Conservation (phyloP, 2,797 vertebrate genomes). For the Champsocephalus gunnari region DNA sequence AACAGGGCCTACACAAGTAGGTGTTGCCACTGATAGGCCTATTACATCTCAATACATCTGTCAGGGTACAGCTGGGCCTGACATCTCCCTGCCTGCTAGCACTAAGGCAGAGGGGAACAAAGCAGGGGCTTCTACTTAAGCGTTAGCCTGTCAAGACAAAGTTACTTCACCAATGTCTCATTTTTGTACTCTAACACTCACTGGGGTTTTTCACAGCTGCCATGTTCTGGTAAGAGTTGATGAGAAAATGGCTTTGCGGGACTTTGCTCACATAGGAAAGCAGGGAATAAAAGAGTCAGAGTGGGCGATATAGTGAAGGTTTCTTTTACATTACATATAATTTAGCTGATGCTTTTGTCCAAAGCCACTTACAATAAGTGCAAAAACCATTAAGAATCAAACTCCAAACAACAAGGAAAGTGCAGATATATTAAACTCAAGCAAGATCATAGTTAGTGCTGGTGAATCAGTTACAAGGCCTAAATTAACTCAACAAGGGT, state of each 20-base stretch:
- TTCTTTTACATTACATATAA: background rate
- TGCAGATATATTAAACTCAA: too few relatives aligned
- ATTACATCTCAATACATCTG: constrained; percentile 63
- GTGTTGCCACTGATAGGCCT: constrained; percentile 52
- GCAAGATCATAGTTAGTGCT: too few relatives aligned
- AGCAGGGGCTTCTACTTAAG: constrained; percentile 36
- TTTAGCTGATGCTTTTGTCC: too few relatives aligned
- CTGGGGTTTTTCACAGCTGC: background rate
- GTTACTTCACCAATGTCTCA: constrained; percentile 26
- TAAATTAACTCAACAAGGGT: too few relatives aligned
- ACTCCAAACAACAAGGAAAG: too few relatives aligned
- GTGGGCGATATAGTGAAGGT: background rate
- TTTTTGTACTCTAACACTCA: constrained; percentile 30
- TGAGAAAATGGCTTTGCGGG: constrained; percentile 16
- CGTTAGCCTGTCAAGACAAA: constrained; percentile 50
- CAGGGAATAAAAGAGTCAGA: background rate
- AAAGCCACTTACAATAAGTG: too few relatives aligned
- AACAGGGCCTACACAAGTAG: constrained; percentile 41
- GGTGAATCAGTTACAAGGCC: too few relatives aligned
- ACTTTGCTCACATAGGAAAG: background rate
- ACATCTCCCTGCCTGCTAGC: constrained; percentile 23
- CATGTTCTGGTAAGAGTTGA: constrained; percentile 26
- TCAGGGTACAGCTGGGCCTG: constrained; percentile 46
- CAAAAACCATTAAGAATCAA: too few relatives aligned
- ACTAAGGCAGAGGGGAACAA: constrained; percentile 46